A percentile compares a stretch with the other conserved stretches of the same genome.
These are phyloP conservation scores for Gastrophryne carolinensis DNA, from an alignment of 2,797 vertebrate species.

Conservation along the genomic window DNA sequence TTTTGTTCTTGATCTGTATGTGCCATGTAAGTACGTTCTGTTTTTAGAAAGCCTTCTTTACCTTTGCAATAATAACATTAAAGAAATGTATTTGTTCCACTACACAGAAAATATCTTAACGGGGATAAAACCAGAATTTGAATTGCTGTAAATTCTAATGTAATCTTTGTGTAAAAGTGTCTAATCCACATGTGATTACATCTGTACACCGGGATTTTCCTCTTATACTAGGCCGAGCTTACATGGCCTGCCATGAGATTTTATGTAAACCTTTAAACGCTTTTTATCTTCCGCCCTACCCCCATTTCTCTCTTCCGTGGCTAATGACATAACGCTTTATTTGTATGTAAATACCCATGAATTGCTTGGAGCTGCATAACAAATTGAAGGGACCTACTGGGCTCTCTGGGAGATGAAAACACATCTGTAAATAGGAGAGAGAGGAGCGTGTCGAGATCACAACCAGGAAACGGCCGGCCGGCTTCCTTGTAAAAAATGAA, in stretches of 20 bases:
- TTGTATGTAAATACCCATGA: background rate
- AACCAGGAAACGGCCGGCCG: background rate
- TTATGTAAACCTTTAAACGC: background rate
- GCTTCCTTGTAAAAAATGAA: conserved; percentile 5
- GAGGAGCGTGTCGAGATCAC: background rate
- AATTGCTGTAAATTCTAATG: background rate
- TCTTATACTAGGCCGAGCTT: background rate
- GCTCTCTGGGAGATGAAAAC: background rate
- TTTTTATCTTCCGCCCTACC: background rate
- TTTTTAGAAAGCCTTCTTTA: no score
- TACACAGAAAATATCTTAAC: no score
- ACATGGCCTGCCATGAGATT: background rate
- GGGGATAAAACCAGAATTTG: no score
- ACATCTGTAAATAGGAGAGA: background rate
- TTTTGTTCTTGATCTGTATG: no score
- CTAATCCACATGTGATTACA: conserved; percentile 5
- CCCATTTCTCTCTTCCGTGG: background rate
- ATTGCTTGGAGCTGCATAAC: background rate
- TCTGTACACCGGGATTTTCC: background rate
- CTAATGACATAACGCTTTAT: background rate
- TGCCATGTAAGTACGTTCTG: no score
- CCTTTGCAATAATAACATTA: no score
- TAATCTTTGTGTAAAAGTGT: conserved; percentile 9
- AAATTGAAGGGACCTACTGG: background rate
- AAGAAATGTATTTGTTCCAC: no score